Base-by-base conservation (phyloP, 1,140 invertebrate genomes). In the Pectinophora gossypiella region DNA sequence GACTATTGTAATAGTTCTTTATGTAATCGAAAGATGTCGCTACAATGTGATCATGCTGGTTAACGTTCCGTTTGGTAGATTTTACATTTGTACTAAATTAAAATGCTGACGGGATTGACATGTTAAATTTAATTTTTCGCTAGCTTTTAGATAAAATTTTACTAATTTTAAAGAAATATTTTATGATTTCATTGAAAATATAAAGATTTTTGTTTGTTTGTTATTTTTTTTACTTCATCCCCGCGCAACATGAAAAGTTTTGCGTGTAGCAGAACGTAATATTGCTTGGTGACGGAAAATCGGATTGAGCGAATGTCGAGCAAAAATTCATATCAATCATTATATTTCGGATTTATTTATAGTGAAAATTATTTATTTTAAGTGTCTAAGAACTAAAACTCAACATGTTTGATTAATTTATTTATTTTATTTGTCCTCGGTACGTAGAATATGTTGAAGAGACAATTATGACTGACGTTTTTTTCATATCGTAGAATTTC, bases 391-490 rank as follows among this genome's bases (percentile, higher is more conserved):
- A 46, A 42, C 23, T 19, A 54, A 60, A 64, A 66, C 64, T 63
- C 35, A 15, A 55, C 56, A 32, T 54, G 38, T 45, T 43, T n/a
- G 56, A 58, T 52, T 59, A 61, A 65, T 38, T 56, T 48, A 56
- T 22, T 20, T 48, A 48, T 49, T 32, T 64, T 55, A 53, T 54
- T 55, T 13, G 10, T 56, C 63, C 16, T 68, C 53, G 75, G 74
- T 77, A 77, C 56, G 75, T 78, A 78, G 61, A 49, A 61, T 40
- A 22, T 45, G 45, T 19, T 36, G 13, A 48, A 48, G 44, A 51
- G 46, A 53, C 47, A 51, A 2, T 12, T 56, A 54, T 51, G 45
- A 59, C 59, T 54, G 36, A 40, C 52, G 40, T 61, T 35, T 45
- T n/a, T 63, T 61, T 16, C 36, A 16, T 40, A 7, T 59, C 51